A percentile compares a stretch with the other conserved stretches of the same genome.
Evolutionary conservation across 2,797 vertebrate genomes (phyloP).

Genomic region (Malacoctenus gilli): DNA sequence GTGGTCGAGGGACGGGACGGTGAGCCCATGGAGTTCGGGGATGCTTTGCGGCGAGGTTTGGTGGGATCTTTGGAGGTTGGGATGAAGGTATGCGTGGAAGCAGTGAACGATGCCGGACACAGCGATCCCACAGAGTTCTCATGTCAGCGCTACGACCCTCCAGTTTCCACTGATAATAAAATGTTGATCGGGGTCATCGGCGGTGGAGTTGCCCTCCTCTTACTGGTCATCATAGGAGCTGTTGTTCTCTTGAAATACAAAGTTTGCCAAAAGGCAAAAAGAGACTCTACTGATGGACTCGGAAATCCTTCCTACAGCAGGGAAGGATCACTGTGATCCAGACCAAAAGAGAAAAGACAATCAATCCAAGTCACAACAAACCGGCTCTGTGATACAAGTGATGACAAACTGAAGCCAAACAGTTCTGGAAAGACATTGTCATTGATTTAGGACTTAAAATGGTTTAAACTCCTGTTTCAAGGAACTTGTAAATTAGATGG

Average conservation of each 20-base stretch:
- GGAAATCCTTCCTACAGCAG: constrained; percentile 79
- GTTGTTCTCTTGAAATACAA: constrained; percentile 65
- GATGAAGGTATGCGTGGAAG: constrained; percentile 82
- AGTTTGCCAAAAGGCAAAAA: constrained; percentile 53
- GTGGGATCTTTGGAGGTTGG: constrained; percentile 71
- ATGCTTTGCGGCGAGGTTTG: constrained; percentile 51
- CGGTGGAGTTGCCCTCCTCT: constrained; percentile 67
- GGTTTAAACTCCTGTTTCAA: constrained; percentile 48
- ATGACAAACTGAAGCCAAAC: constrained; percentile 3
- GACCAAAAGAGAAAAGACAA: background rate
- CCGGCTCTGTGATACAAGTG: background rate
- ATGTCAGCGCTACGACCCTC: constrained; percentile 63
- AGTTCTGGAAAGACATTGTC: constrained; percentile 1
- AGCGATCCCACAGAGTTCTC: constrained; percentile 71
- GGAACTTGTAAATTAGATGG: constrained; percentile 18
- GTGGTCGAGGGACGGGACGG: constrained; percentile 27
- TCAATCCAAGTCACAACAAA: constrained; percentile 6
- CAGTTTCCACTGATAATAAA: constrained; percentile 2
- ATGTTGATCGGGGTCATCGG: constrained; percentile 58
- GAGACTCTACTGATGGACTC: constrained; percentile 60
- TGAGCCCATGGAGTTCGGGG: constrained; percentile 35
- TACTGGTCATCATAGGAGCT: constrained; percentile 56
- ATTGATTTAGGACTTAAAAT: constrained; percentile 15
- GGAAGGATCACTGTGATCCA: constrained; percentile 64
- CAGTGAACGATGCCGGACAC: constrained; percentile 78